Percentiles rank a stretch among this genome's conserved stretches.
phyloP scores from a whole-genome alignment of 2,888 invertebrate genomes.

The Periphyllus acericola region DNA sequence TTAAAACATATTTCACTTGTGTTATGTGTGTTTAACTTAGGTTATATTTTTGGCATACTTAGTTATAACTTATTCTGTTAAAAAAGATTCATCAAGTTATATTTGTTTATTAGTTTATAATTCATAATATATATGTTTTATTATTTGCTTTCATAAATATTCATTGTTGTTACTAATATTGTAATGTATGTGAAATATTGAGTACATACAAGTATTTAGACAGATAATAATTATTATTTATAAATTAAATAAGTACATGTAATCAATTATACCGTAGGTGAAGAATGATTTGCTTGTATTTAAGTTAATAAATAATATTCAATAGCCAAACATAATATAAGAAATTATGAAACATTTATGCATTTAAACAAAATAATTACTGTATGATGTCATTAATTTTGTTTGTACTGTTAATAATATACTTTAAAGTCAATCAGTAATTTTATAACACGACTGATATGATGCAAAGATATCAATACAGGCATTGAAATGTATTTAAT shows the following conservation, averaged over 20 bases:
- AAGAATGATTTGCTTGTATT: conserved; percentile 30
- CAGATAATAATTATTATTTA: conserved; percentile 2
- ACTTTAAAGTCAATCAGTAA: conserved; percentile 36
- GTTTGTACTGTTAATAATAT: not conserved
- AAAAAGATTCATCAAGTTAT: conserved; percentile 50
- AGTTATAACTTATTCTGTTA: not conserved
- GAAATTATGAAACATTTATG: conserved; percentile 26
- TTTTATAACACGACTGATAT: conserved; percentile 12
- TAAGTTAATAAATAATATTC: conserved; percentile 19
- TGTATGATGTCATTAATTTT: conserved; percentile 20
- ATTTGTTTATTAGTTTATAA: conserved; percentile 22
- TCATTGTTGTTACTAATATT: conserved; percentile 29
- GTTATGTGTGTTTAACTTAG: no score
- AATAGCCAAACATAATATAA: conserved; percentile 24
- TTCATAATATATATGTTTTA: not conserved
- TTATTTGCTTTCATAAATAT: not conserved
- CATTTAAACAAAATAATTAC: conserved; percentile 42
- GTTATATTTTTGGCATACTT: no score
- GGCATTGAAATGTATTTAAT: conserved; percentile 13
- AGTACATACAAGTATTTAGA: conserved; percentile 32
- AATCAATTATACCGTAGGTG: conserved; percentile 20
- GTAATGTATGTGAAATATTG: not conserved
- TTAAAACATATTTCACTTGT: no score
- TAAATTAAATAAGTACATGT: not conserved
- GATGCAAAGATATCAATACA: conserved; percentile 9